These are phyloP conservation scores for Micromys minutus DNA, from an alignment of 2,113 vertebrate species.

Conservation along the genomic window DNA sequence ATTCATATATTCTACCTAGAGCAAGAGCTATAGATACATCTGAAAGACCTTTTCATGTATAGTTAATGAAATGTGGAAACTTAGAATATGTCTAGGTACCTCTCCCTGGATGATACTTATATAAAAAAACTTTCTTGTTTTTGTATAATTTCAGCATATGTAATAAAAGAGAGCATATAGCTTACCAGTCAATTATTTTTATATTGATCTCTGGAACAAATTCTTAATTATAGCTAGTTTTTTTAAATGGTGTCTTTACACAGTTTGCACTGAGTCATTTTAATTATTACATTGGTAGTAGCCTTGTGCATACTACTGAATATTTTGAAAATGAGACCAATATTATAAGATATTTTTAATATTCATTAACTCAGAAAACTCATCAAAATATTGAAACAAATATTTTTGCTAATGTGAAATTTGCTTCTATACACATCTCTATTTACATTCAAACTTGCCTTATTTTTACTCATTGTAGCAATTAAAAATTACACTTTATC, in stretches of 20 bases:
- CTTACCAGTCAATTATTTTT: background rate
- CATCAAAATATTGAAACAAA: background rate
- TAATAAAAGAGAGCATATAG: background rate
- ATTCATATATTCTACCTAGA: no score
- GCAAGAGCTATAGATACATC: background rate
- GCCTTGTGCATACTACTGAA: background rate
- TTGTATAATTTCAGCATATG: background rate
- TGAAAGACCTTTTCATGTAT: background rate
- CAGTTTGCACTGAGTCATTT: background rate
- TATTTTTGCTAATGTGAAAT: background rate
- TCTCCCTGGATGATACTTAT: background rate
- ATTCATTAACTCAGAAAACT: background rate
- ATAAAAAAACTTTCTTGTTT: background rate
- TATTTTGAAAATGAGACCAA: background rate
- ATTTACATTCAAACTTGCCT: background rate
- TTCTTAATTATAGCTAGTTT: background rate
- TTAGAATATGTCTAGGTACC: background rate
- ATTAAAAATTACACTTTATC: conserved; percentile 4
- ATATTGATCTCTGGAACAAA: background rate
- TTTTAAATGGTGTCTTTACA: background rate
- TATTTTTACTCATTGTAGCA: background rate
- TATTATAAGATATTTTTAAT: background rate
- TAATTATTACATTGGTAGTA: background rate
- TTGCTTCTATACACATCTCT: background rate
- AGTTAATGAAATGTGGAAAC: background rate